Evolutionary conservation across 2,113 vertebrate species (phyloP).

Genomic region (Caranx ignobilis): DNA sequence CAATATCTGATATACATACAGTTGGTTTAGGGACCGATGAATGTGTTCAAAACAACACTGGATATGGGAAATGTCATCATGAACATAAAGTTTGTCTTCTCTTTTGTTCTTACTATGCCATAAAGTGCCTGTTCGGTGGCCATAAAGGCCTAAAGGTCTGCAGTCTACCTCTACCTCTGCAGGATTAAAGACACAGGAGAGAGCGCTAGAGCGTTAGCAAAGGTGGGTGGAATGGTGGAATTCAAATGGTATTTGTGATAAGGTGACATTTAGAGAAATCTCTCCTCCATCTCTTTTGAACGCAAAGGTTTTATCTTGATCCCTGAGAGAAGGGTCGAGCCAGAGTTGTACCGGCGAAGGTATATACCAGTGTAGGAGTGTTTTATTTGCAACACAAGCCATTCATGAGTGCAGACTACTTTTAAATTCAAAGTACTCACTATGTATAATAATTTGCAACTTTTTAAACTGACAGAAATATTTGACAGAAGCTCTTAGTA

Average conservation of each 20-base stretch:
- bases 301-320: constrained; percentile 57
- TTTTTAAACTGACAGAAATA: not conserved
- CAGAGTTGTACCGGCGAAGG: constrained; percentile 2
- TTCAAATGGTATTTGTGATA: constrained; percentile 74
- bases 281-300: constrained; percentile 59
- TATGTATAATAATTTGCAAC: too few relatives aligned
- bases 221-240: constrained; percentile 17
- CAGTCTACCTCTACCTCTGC: constrained; percentile 17
- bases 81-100: not conserved
- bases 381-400: not conserved
- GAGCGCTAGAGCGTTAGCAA: not conserved
- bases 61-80: not conserved
- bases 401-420: not conserved
- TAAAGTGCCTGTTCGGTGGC: not conserved
- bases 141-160: not conserved
- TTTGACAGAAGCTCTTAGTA: not conserved
- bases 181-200: constrained; percentile 58
- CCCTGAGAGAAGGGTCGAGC: not conserved
- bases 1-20: too few relatives aligned
- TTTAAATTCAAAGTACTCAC: too few relatives aligned
- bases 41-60: not conserved
- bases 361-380: not conserved
- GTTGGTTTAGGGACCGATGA: not conserved
- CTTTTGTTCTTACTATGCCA: not conserved
- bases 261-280: constrained; percentile 77